Base-by-base conservation (phyloP, 2,113 vertebrate genomes). In the Narcine bancroftii region DNA sequence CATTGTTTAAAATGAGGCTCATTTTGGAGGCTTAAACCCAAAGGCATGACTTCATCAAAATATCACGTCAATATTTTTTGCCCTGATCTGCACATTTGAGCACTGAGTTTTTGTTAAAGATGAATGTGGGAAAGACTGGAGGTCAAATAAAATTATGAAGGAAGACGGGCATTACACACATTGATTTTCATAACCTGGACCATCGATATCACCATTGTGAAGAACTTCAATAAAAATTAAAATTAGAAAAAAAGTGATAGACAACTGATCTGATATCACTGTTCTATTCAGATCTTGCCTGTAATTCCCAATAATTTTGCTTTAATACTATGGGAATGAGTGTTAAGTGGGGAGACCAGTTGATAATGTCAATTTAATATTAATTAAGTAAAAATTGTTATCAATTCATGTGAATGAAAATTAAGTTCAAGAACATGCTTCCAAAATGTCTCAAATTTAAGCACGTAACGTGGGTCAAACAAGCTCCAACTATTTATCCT, bases 1-100 rank as follows among this genome's bases (percentile, higher is more conserved):
- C 81, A 60, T 87, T 63, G n/a, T 87, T n/a, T 60, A 39, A 87
- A 87, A 87, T 60, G 60, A 63, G 60, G 17, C 81, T 60, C 15
- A 87, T 60, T 63, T 56, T 19, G 33, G 3, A 36, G 56, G 17
- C 33, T 85, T 85, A 85, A 60, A 60, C n/a, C 81, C 53, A 87
- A 87, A 56, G 53, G 53, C 53, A 75, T 10, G 36, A 13, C 71
- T 75, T 75, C 15, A 87, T 63, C 24, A n/a, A 87, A 87, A 87
- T 60, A 60, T 87, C 60, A n/a, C 15, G 15, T 85, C 10, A 36
- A 36, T 39, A 63, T 6, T n/a, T 87, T 26, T 63, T 87, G 21
- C 60, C 60, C 36, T 7, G n/a, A 15, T 15, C 15, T 87, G 5
- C 15, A 87, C 1, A 3, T 33, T 53, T 7, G 6, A 60, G 33